Evolutionary conservation across 2,113 vertebrate genomes (phyloP), one percentile per base, ranked within the genome.

Genomic region (Aspidoscelis tigris): DNA sequence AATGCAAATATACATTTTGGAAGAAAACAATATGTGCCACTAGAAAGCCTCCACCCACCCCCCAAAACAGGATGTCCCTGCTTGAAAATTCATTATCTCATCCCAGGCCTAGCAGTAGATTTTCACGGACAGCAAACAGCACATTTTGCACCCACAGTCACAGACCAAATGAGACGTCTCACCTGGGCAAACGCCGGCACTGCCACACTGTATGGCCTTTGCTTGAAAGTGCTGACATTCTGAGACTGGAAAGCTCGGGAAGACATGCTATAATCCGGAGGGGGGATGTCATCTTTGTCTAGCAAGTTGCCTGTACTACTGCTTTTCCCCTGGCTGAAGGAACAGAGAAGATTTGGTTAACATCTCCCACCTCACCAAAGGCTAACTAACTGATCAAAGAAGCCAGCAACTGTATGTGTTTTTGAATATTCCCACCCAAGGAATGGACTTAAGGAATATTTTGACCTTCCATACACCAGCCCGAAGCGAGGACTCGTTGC

Each of bases 261-360:
- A 1, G 95, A 90, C 91, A 95, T 86, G 92, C 94, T 91, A 0
- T 99, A 99, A 92, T 99, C 98, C 0, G 97, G 96, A 0, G 95
- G 94, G 0, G 98, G 97, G 43, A 98, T 84, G 88, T 97, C 97
- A 0, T 99, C 98, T 84, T 98, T 97, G 94, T 99, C 98, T 75
- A 99, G 95, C 5, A 99, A 96, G 92, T 99, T 99, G 0, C 98
- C 99, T 0, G 98, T 99, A 96, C 99, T 99, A 96, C 97, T 98
- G 96, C 99, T 99, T 90, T 98, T 98, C 64, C 97, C 97, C 39
- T 96, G 97, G 91, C 98, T 99, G 90, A 0, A 88, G 6, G n/a
- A 77, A 78, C 8, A 14, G 41, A 72, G n/a, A 20, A 39, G 22
- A 65, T 26, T 7, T 65, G 55, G 22, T 80, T 73, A 85, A 44